Evolutionary conservation across 2,797 vertebrate genomes (phyloP), one percentile per base, ranked within the genome.

Genomic region (Pipistrellus pipistrellus): DNA sequence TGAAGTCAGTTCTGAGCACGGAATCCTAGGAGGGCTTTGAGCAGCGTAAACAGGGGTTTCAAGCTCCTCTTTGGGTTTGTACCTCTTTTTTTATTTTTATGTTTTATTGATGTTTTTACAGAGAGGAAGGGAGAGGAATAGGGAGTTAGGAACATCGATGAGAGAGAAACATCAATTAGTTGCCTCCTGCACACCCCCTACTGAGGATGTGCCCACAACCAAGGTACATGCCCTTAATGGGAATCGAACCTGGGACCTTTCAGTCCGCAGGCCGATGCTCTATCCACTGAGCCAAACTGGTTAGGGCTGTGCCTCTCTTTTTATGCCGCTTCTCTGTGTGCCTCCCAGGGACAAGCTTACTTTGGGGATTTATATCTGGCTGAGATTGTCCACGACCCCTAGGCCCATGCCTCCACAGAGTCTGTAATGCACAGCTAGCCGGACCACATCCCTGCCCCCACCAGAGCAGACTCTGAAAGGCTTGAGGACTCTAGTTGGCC

Each of bases 401-500:
- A 69, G 80, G 72, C 55, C 66, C 38, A 27, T 11, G 20, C 17
- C 38, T 84, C 64, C 7, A 82, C 35, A 48, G 11, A 48, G 46
- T 48, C 46, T 48, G 46, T 48, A 55, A 55, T 55, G 27, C 57
- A 59, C 4, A 57, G 8, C 30, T 32, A 14, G 25, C 44, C 32
- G 14, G 38, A 44, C 41, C 35, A 44, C 13, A 20, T 10, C 35
- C 35, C 15, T 6, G 2, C 20, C 12, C 41, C 4, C 27, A 15
- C 1, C 27, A 23, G 27, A 82, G 32, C 10, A 10, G 9, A 66
- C n/a, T 21, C 14, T 27, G 44, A 77, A 69, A 68, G 57, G 12
- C 23, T 59, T 18, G 46, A 64, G 38, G 0, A n/a, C 4, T 88
- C 30, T 0, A 1, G 0, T 0, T 4, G 4, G 11, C 82, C 82